phyloP scores from a whole-genome alignment of 2,888 invertebrate genomes.

The Rhingia campestris region DNA sequence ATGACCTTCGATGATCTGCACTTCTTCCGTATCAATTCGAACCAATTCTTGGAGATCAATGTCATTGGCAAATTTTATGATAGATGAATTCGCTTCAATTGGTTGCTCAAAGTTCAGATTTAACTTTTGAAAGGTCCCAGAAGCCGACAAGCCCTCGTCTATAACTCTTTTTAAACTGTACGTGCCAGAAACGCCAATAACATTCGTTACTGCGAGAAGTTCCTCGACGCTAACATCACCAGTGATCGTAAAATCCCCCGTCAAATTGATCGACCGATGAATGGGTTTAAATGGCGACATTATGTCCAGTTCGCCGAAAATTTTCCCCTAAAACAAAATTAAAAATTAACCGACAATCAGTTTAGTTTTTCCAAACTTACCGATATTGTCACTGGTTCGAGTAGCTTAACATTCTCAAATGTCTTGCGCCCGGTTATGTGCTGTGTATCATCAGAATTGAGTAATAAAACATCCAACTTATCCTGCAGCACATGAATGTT shows the following conservation, averaged over 20 bases:
- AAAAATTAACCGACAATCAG: background rate
- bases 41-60: constrained; percentile 82
- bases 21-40: constrained; percentile 80
- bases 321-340: constrained; percentile 80
- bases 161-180: constrained; percentile 75
- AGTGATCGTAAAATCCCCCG: constrained; percentile 82
- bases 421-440: constrained; percentile 82
- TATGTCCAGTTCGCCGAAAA: constrained; percentile 82
- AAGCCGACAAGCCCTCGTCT: constrained; percentile 76
- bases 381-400: constrained; percentile 82
- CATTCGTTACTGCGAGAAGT: constrained; percentile 79
- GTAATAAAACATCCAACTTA: constrained; percentile 83
- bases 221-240: constrained; percentile 83
- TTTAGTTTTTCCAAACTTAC: constrained; percentile 75
- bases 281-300: constrained; percentile 83
- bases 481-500: constrained; percentile 82
- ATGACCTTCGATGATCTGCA: constrained; percentile 83
- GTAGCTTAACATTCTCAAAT: constrained; percentile 82
- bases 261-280: constrained; percentile 81
- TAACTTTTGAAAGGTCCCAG: constrained; percentile 76
- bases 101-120: constrained; percentile 78
- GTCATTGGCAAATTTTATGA: constrained; percentile 83
- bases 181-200: constrained; percentile 75
- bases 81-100: constrained; percentile 79
- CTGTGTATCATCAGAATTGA: constrained; percentile 81